Percentiles rank a stretch among this genome's conserved stretches.
phyloP scores from a whole-genome alignment of 92 coral and sea anemone species.

The Hydrozoanthus gracilis region DNA sequence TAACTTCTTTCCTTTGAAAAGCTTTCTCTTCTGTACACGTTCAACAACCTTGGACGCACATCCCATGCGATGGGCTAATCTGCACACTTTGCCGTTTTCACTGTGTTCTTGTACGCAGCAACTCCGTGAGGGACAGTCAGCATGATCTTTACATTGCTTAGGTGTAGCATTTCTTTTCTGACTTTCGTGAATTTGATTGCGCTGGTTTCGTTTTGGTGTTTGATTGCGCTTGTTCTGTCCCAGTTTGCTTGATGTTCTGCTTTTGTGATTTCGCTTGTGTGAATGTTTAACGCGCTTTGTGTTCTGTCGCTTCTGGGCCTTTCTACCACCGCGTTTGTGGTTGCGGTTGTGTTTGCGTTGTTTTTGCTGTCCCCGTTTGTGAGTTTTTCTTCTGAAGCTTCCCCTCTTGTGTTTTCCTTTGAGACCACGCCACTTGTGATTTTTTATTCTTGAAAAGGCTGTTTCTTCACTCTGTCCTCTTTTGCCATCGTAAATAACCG shows the following conservation, averaged over 20 bases:
- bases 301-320: no score
- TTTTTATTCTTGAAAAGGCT: no score
- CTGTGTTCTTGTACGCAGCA: background rate
- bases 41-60: background rate
- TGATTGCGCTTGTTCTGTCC: background rate
- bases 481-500: background rate
- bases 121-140: background rate
- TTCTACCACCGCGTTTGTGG: background rate
- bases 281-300: background rate
- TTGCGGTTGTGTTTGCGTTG: background rate
- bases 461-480: background rate
- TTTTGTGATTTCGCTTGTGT: background rate
- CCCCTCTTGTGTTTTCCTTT: slow-evolving; percentile 13
- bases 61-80: background rate
- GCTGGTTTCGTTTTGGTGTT: background rate
- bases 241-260: background rate
- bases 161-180: background rate
- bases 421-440: background rate
- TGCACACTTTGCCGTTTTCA: background rate
- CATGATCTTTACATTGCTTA: background rate
- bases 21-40: background rate
- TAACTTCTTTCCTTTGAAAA: background rate
- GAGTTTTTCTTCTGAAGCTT: background rate
- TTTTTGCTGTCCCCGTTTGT: background rate
- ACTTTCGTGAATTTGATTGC: background rate